Percentiles rank a stretch among this genome's conserved stretches.
phyloP scores from a whole-genome alignment of 2,797 vertebrate genomes.

The Echeneis naucrates region DNA sequence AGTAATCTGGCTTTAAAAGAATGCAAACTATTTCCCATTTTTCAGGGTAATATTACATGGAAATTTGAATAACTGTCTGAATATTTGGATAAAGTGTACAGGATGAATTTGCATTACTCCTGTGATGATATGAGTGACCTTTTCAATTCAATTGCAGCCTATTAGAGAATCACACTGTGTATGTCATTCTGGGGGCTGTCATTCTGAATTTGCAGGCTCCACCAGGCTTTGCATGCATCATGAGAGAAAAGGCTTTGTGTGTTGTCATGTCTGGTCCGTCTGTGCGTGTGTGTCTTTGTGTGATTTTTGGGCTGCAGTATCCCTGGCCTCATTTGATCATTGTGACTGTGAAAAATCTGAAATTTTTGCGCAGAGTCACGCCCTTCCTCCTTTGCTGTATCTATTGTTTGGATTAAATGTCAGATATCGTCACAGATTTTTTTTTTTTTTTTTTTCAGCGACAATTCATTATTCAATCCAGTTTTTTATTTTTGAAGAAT shows the following conservation, averaged over 20 bases:
- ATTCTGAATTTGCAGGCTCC: background rate
- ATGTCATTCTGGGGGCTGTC: too few relatives aligned
- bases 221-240: slow-evolving; percentile 12
- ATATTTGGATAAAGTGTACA: background rate
- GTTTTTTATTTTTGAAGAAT: background rate
- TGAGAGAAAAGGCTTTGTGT: slow-evolving; percentile 42
- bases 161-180: slow-evolving; percentile 2
- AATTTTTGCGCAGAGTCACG: background rate
- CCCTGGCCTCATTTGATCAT: slow-evolving; percentile 40
- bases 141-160: background rate
- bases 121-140: background rate
- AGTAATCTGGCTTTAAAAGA: background rate
- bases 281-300: slow-evolving; percentile 22
- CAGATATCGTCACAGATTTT: background rate
- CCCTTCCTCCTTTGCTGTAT: slow-evolving; percentile 10
- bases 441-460: too few relatives aligned
- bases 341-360: slow-evolving; percentile 42
- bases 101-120: background rate
- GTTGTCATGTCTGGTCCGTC: slow-evolving; percentile 14
- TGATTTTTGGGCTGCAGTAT: slow-evolving; percentile 12
- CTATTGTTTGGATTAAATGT: background rate
- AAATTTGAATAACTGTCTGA: background rate
- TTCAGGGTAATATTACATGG: background rate
- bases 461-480: background rate
- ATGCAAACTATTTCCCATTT: slow-evolving; percentile 9